phyloP scores from a whole-genome alignment of 2,888 invertebrate genomes.

The Sinotaia quadrata region DNA sequence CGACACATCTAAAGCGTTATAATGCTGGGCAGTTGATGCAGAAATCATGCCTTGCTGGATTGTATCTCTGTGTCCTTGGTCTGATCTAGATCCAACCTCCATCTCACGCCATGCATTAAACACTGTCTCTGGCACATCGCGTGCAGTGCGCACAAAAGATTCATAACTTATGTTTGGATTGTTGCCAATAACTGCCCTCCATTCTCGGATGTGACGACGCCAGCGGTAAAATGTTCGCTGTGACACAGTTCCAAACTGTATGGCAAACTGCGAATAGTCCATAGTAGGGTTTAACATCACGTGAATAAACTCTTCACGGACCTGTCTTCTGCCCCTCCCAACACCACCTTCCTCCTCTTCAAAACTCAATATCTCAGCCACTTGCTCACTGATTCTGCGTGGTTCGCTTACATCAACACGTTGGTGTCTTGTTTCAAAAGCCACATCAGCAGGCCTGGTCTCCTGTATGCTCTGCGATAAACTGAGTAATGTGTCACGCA shows the following conservation, averaged over 20 bases:
- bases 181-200: conserved; percentile 15
- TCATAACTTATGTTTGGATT: conserved; percentile 40
- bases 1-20: no score
- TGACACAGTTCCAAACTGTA: conserved; percentile 34
- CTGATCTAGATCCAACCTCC: background rate
- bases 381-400: background rate
- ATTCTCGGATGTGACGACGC: conserved; percentile 33
- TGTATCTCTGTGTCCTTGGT: background rate
- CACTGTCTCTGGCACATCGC: conserved; percentile 31
- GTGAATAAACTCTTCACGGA: conserved; percentile 19
- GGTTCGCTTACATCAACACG: background rate
- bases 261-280: conserved; percentile 39
- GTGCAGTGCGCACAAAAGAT: conserved; percentile 34
- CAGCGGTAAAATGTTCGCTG: conserved; percentile 36
- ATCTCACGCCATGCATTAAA: conserved; percentile 20
- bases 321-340: conserved; percentile 8
- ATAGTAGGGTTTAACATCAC: conserved; percentile 39
- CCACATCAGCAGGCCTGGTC: background rate
- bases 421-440: background rate
- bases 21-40: background rate
- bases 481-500: no score
- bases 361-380: background rate
- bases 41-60: background rate
- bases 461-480: no score
- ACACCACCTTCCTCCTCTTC: conserved; percentile 11